Percentiles rank a stretch among this genome's conserved stretches.
Conservation (phyloP, 2,888 invertebrate genomes). For the Coremacera marginata region DNA sequence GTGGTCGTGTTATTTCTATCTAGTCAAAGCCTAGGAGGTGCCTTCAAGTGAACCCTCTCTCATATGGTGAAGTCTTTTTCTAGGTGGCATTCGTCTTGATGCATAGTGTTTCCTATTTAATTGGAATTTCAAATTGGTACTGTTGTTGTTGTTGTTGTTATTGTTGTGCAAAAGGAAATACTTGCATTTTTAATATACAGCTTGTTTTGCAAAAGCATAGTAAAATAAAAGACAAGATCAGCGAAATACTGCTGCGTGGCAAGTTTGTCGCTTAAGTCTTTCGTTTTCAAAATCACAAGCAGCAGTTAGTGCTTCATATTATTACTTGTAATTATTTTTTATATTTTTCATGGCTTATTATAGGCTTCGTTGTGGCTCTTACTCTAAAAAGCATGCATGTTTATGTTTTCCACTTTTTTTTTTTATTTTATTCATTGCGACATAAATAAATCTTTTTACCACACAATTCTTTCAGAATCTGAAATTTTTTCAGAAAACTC, state of each 20-base stretch:
- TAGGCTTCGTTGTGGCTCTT: not conserved
- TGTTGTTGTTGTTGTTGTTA: slow-evolving; percentile 10
- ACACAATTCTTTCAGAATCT: no score
- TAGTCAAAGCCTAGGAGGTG: not conserved
- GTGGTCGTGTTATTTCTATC: slow-evolving; percentile 24
- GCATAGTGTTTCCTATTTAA: slow-evolving; percentile 10
- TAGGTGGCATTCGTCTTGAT: slow-evolving; percentile 30
- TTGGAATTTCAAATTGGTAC: slow-evolving; percentile 37
- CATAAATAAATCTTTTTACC: no score
- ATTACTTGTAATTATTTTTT: not conserved
- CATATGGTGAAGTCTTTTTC: slow-evolving; percentile 22
- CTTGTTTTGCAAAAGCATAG: not conserved
- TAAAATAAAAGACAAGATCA: not conserved
- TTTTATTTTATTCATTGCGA: no score
- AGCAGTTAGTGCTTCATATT: not conserved
- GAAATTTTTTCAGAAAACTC: no score
- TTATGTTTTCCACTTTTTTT: no score
- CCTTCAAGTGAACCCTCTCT: slow-evolving; percentile 13
- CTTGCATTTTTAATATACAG: slow-evolving; percentile 1
- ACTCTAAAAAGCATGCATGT: not conserved
- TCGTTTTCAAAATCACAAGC: not conserved
- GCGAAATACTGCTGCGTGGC: not conserved
- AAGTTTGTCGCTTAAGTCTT: slow-evolving; percentile 23
- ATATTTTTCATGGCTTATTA: not conserved
- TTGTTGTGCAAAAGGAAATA: not conserved